phyloP scores from a whole-genome alignment of 92 coral and sea anemone genomes.

The Blastomussa wellsi region DNA sequence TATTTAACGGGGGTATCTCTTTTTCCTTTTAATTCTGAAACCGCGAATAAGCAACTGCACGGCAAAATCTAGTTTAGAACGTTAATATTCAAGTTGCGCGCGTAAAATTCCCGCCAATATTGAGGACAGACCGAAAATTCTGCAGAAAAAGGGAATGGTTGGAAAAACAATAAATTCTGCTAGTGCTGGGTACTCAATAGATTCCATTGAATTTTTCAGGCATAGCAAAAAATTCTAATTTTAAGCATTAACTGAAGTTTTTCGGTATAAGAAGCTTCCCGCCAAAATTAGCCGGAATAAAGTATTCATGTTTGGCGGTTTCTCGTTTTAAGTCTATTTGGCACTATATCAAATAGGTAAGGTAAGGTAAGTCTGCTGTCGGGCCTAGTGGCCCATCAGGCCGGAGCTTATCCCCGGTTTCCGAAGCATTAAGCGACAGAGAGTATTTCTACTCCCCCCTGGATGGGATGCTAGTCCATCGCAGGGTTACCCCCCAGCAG shows the following conservation, averaged over 20 bases:
- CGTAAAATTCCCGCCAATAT: constrained; percentile 6
- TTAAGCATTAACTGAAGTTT: not conserved
- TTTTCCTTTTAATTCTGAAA: not conserved
- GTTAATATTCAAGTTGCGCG: not conserved
- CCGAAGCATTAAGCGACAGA: too few relatives aligned
- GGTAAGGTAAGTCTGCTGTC: too few relatives aligned
- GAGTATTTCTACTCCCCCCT: too few relatives aligned
- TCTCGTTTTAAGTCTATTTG: not conserved
- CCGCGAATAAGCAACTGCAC: not conserved
- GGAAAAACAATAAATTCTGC: not conserved
- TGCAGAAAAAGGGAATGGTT: not conserved
- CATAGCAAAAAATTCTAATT: not conserved
- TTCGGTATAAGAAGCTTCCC: not conserved
- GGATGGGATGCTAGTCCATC: too few relatives aligned
- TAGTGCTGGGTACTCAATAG: not conserved
- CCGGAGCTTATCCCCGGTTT: too few relatives aligned
- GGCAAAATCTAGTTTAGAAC: not conserved
- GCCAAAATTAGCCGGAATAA: not conserved
- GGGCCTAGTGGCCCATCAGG: too few relatives aligned
- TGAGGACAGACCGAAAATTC: not conserved
- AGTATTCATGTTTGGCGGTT: not conserved
- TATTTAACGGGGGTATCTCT: not conserved
- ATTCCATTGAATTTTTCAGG: not conserved
- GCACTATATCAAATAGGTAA: not conserved
- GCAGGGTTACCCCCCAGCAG: too few relatives aligned